phyloP scores from a whole-genome alignment of 2,888 invertebrate genomes.

The Philonicus albiceps region DNA sequence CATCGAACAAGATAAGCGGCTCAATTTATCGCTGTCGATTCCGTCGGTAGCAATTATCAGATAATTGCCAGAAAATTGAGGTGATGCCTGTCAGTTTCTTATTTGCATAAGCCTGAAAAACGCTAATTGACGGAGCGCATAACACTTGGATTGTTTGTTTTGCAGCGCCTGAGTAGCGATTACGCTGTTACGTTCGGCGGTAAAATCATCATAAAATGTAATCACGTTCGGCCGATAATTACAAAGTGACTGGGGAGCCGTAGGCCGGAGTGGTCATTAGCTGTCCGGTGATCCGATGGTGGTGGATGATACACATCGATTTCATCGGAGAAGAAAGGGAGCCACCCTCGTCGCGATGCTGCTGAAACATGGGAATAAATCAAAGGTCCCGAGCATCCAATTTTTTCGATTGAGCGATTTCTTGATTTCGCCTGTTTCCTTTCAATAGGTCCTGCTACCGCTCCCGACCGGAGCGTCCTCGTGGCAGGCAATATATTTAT shows the following conservation, averaged over 20 bases:
- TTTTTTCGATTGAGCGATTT: constrained; percentile 37
- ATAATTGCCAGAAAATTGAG: constrained; percentile 2
- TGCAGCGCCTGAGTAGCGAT: neutral
- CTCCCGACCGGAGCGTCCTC: neutral
- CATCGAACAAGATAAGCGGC: neutral
- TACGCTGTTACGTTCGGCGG: neutral
- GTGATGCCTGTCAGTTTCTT: neutral
- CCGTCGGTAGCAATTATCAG: constrained; percentile 2
- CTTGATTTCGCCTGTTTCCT: constrained; percentile 14
- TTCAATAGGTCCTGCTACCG: neutral
- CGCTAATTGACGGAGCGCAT: constrained; percentile 2
- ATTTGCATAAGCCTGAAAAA: constrained; percentile 22
- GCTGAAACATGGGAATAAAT: neutral
- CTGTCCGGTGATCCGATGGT: neutral
- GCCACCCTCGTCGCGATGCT: neutral
- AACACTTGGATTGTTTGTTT: neutral
- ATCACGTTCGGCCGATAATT: neutral
- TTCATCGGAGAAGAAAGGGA: neutral
- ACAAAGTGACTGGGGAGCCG: neutral
- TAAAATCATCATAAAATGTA: neutral
- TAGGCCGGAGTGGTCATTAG: neutral
- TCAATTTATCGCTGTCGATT: neutral
- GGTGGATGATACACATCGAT: neutral
- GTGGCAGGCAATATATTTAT: constrained; percentile 42
- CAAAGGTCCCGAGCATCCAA: constrained; percentile 5